Conservation (phyloP, 1,140 invertebrate species). For the Bombus breviceps region DNA sequence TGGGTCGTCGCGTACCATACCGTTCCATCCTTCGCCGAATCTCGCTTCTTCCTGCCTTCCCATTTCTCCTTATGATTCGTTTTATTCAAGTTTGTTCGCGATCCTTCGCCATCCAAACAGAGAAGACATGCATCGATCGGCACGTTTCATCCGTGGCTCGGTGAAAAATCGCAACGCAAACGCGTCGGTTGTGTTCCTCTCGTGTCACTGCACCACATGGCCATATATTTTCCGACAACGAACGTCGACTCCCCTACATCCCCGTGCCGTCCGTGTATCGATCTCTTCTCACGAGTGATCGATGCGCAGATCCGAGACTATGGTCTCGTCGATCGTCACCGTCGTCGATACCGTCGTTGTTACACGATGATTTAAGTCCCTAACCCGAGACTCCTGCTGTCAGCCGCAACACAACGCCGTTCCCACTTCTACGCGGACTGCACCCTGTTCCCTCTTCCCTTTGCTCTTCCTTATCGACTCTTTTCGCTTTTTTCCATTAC, state of each 20-base stretch:
- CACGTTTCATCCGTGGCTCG: constrained; percentile 40
- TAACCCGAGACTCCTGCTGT: constrained; percentile 74
- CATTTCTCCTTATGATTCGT: neutral
- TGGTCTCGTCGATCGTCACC: constrained; percentile 66
- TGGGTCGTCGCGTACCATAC: neutral
- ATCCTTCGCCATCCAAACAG: too few species aligned
- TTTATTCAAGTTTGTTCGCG: neutral
- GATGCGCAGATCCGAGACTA: constrained; percentile 62
- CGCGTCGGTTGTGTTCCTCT: constrained; percentile 44
- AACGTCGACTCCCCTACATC: constrained; percentile 50
- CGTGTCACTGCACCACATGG: constrained; percentile 50
- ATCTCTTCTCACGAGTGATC: constrained; percentile 69
- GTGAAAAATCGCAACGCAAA: constrained; percentile 26
- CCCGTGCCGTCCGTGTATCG: constrained; percentile 58
- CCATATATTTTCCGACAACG: constrained; percentile 57
- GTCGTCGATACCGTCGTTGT: constrained; percentile 70
- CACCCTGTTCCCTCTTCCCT: constrained; percentile 17
- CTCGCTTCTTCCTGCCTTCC: neutral
- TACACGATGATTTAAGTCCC: constrained; percentile 72
- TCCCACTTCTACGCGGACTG: constrained; percentile 63
- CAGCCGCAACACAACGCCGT: constrained; percentile 69
- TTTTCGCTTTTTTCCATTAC: neutral
- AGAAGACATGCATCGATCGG: constrained; percentile 7
- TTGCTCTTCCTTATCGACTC: neutral
- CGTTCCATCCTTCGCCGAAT: neutral